A percentile compares a stretch with the other conserved stretches of the same genome.
These are phyloP conservation scores for Monodelphis domestica DNA, from an alignment of 2,797 vertebrate genomes.

Conservation along the genomic window DNA sequence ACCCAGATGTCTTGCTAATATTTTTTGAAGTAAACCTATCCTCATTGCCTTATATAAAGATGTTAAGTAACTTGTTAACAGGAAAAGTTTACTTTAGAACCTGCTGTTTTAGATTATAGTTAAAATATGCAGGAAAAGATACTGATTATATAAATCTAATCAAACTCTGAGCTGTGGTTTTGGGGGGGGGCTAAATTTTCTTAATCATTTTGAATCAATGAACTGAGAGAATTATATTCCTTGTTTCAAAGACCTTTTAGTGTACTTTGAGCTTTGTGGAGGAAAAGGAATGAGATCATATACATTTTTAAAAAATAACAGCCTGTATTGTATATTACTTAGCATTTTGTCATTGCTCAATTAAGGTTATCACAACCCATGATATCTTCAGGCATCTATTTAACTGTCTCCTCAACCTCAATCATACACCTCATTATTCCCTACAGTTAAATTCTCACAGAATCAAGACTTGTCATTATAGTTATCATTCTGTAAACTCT, in stretches of 20 bases:
- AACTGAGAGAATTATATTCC: neutral
- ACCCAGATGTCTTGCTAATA: neutral
- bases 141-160: neutral
- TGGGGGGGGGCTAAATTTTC: neutral
- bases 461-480: slow-evolving; percentile 35
- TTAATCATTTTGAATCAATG: neutral
- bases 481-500: slow-evolving; percentile 25
- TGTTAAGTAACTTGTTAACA: neutral
- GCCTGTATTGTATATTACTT: neutral
- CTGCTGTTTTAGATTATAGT: neutral
- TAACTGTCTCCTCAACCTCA: slow-evolving; percentile 28
- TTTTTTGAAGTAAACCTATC: neutral
- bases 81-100: neutral
- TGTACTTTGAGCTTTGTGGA: slow-evolving; percentile 18
- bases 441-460: slow-evolving; percentile 32
- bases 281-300: neutral
- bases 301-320: neutral
- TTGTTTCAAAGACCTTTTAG: slow-evolving; percentile 46
- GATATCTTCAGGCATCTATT: slow-evolving; percentile 24
- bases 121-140: neutral
- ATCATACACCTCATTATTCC: slow-evolving; percentile 1
- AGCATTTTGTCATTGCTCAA: slow-evolving; percentile 30
- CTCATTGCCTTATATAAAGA: neutral
- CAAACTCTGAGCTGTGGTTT: neutral
- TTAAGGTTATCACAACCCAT: slow-evolving; percentile 23